Evolutionary conservation across 2,113 vertebrate species (phyloP).

Genomic region (Chloebia gouldiae): DNA sequence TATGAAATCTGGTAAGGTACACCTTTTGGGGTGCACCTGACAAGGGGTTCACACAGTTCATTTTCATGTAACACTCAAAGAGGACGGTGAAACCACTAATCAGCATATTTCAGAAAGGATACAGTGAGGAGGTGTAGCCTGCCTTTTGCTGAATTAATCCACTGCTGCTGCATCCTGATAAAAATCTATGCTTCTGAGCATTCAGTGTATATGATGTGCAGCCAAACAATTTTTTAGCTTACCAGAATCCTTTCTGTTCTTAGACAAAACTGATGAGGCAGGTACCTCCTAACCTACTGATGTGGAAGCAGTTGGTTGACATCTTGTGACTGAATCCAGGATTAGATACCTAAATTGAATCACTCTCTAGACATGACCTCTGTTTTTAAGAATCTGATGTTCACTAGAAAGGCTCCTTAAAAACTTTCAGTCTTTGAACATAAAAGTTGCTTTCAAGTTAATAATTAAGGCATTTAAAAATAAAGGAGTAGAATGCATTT

Average conservation of each 20-base stretch:
- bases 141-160: background rate
- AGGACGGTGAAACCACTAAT: background rate
- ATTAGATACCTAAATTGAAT: background rate
- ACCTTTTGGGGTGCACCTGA: background rate
- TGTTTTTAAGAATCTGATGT: background rate
- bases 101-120: background rate
- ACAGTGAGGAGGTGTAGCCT: background rate
- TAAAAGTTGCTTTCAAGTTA: slow-evolving; percentile 59
- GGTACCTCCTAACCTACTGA: background rate
- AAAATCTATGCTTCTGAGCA: background rate
- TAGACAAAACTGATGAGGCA: background rate
- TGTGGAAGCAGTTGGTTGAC: background rate
- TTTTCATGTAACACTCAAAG: background rate
- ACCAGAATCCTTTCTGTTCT: background rate
- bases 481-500: slow-evolving; percentile 12
- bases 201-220: background rate
- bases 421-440: slow-evolving; percentile 45
- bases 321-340: background rate
- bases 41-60: too few species aligned
- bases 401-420: background rate
- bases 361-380: slow-evolving; percentile 11
- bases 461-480: slow-evolving; percentile 48
- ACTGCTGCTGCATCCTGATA: background rate
- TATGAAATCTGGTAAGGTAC: background rate
- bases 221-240: background rate